phyloP scores from a whole-genome alignment of 2,888 invertebrate species.

The Tinea trinotella region DNA sequence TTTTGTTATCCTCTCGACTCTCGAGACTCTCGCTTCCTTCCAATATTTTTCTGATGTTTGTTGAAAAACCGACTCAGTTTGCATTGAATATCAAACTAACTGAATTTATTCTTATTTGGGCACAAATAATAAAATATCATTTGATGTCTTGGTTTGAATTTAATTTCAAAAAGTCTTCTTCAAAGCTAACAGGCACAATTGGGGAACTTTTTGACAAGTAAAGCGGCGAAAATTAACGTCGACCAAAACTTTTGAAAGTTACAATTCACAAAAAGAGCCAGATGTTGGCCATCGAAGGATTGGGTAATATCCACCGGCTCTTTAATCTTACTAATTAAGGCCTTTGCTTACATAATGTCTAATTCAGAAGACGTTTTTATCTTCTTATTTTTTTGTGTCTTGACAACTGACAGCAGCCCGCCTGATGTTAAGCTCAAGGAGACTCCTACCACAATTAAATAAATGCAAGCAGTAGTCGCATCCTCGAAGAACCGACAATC shows the following conservation, averaged over 20 bases:
- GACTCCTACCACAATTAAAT: too few species aligned
- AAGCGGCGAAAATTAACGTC: constrained; percentile 45
- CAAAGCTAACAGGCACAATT: constrained; percentile 37
- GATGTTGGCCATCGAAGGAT: constrained; percentile 12
- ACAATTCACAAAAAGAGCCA: constrained; percentile 8
- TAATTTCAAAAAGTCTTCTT: constrained; percentile 8
- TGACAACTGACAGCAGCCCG: too few species aligned
- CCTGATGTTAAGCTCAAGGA: too few species aligned
- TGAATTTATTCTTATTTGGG: too few species aligned
- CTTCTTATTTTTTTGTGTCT: too few species aligned
- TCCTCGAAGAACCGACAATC: too few species aligned
- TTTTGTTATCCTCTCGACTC: too few species aligned
- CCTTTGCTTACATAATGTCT: background rate
- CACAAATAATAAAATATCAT: constrained; percentile 11
- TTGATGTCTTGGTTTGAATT: constrained; percentile 2
- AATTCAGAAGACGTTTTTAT: background rate
- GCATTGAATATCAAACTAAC: too few species aligned
- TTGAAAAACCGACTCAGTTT: too few species aligned
- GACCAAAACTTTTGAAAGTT: constrained; percentile 30
- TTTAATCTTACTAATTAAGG: background rate
- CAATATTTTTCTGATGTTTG: too few species aligned
- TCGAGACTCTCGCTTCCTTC: too few species aligned
- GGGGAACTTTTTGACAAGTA: constrained; percentile 52
- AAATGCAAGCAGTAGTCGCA: too few species aligned
- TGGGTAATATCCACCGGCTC: background rate